Evolutionary conservation across 2,113 vertebrate genomes (phyloP), one percentile per base, ranked within the genome.

Genomic region (Balaeniceps rex): DNA sequence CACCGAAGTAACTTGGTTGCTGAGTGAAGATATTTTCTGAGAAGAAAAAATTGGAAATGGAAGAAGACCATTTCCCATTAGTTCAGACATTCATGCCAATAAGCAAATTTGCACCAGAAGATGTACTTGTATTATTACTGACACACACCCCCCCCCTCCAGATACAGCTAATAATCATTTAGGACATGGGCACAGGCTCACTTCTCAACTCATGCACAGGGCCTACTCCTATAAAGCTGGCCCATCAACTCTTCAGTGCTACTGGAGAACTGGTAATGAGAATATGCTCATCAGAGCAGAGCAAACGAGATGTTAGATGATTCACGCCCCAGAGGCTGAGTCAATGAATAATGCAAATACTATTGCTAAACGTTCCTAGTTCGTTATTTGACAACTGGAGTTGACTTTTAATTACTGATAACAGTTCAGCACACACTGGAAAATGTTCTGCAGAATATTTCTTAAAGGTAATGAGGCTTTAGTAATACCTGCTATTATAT

Each of bases 1-100:
- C 99, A 52, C 75, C 92, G 85, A 99, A 99, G 97, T 99, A 99
- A 91, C 98, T 98, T 10, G 99, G 99, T 91, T 99, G 99, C 93
- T 99, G 99, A 54, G 92, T 98, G 90, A 99, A 99, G 97, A 99
- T 99, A 97, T 99, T 99, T 90, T 98, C 99, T 99, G 92, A 21
- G 96, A 88, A 95, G 75, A 96, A 55, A 76, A n/a, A n/a, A n/a
- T n/a, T n/a, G 60, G 36, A n/a, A n/a, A n/a, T n/a, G 47, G 94
- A 74, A 93, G 54, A 10, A 89, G 44, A 80, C 1, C n/a, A 29
- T 61, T 75, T 49, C 68, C 79, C 60, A 40, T 87, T 15, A 75
- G 58, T 40, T 70, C 72, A 90, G 47, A 46, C 28, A 72, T 15
- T 26, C 11, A 38, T 1, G 19, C 5, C 58, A 83, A 72, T 0